Evolutionary conservation across 37 sponge, comb jelly and placozoan genomes (phyloP).

Genomic region (Petrosia ficiformis): DNA sequence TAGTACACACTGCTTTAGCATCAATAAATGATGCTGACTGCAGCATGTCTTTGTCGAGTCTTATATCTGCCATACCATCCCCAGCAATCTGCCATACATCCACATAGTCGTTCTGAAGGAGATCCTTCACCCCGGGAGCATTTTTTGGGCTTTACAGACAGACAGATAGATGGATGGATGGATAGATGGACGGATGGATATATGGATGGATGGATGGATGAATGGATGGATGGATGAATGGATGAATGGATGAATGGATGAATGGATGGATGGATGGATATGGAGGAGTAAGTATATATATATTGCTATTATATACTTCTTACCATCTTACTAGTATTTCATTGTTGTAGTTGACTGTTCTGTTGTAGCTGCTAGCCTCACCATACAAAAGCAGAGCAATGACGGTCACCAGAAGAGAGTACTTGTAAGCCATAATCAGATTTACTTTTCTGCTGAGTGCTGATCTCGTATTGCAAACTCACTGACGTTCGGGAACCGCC

Average conservation of each 20-base stretch:
- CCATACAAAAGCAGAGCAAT: neutral
- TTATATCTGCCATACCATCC: constrained; percentile 26
- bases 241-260: too few species aligned
- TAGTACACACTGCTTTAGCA: constrained; percentile 14
- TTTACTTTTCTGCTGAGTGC: too few species aligned
- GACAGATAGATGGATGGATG: too few species aligned
- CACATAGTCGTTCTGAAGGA: constrained; percentile 23
- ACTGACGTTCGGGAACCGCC: too few species aligned
- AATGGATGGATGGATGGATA: neutral
- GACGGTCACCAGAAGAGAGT: too few species aligned
- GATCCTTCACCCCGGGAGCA: neutral
- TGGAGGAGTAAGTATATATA: neutral
- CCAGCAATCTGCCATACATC: constrained; percentile 43
- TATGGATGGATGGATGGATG: too few species aligned
- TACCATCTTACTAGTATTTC: constrained; percentile 42
- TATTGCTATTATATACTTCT: neutral
- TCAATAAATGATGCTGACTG: neutral
- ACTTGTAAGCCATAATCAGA: too few species aligned
- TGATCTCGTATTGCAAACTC: too few species aligned
- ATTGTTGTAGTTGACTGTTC: constrained; percentile 13
- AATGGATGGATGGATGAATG: too few species aligned
- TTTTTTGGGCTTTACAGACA: neutral
- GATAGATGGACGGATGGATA: too few species aligned
- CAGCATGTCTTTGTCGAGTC: constrained; percentile 9
- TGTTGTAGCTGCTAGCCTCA: constrained; percentile 3